Base-by-base conservation (phyloP, 37 sponge, comb jelly and placozoan genomes). In the Petrosia ficiformis region DNA sequence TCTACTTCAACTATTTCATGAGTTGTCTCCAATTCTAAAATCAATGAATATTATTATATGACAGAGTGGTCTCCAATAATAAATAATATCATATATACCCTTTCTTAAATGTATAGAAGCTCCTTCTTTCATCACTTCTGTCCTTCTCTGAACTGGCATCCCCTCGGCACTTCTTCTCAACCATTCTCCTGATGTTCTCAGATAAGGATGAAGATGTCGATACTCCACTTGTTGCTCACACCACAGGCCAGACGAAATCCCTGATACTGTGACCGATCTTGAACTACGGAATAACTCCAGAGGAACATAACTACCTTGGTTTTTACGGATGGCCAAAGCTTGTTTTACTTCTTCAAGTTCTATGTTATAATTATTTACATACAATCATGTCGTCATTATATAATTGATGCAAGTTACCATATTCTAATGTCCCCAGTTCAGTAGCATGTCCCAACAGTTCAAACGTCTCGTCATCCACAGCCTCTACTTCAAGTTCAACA, bases 181-280 rank as follows among this genome's bases (percentile, higher is more conserved):
- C 84, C 84, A 84, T 57, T 71, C 77, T 30, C 28, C 34, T 8
- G 84, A 65, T 4, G 36, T n/a, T 44, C 71, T 76, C 70, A 84
- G 39, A 48, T 71, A 61, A 21, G 57, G 72, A 43, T 84, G 64
- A 42, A 84, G 73, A 56, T 84, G 67, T 35, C 65, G 57, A 70
- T 84, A 84, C 77, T 84, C 84, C 66, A 77, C 71, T 72, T 84
- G 71, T 22, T 68, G 22, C 73, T 84, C 84, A 77, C 84, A 84
- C 84, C 84, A 84, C 65, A 84, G 36, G 6, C 77, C 77, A 14
- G 64, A 2, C 34, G 35, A 33, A 19, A 84, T 59, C 37, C 77
- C 84, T 3, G 65, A 75, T 59, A 83, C 76, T 57, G 44, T 48
- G 22, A 84, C 39, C 19, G 71, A 57, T 29, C 36, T 70, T 35